Percentiles rank a stretch among this genome's conserved stretches.
phyloP scores from a whole-genome alignment of 2,888 invertebrate species.

The Serripes groenlandicus region DNA sequence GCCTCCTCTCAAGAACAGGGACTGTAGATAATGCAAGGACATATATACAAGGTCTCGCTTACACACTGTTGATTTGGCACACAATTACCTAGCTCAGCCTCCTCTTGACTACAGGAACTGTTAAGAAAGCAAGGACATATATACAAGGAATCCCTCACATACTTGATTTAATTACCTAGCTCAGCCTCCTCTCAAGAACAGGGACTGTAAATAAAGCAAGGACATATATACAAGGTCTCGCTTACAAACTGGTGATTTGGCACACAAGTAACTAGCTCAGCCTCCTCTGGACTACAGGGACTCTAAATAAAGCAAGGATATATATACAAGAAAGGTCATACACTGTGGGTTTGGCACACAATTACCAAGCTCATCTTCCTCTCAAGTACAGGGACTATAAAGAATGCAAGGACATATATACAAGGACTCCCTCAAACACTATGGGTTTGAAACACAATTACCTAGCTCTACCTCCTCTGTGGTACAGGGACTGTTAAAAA shows the following conservation, averaged over 20 bases:
- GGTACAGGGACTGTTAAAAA: too few relatives aligned
- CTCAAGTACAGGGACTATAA: background rate
- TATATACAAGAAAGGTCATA: too few relatives aligned
- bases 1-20: conserved; percentile 3
- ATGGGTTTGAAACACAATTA: too few relatives aligned
- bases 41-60: background rate
- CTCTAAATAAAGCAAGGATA: too few relatives aligned
- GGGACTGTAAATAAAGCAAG: background rate
- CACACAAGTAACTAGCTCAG: background rate
- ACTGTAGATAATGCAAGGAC: background rate
- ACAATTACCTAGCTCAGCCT: background rate
- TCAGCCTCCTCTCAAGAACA: conserved; percentile 5
- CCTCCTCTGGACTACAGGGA: conserved; percentile 9
- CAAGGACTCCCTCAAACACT: too few relatives aligned
- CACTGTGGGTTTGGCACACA: background rate
- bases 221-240: background rate
- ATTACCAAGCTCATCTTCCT: background rate
- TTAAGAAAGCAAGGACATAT: too few relatives aligned
- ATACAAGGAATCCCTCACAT: too few relatives aligned
- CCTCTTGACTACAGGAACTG: conserved; percentile 6
- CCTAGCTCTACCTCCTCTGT: too few relatives aligned
- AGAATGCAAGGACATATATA: background rate
- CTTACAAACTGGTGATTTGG: conserved; percentile 3
- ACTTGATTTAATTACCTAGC: background rate
- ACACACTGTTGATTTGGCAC: conserved; percentile 8